Percentiles rank a stretch among this genome's conserved stretches.
These are phyloP conservation scores for Notiomystis cincta DNA, from an alignment of 2,113 vertebrate genomes.

Conservation along the genomic window DNA sequence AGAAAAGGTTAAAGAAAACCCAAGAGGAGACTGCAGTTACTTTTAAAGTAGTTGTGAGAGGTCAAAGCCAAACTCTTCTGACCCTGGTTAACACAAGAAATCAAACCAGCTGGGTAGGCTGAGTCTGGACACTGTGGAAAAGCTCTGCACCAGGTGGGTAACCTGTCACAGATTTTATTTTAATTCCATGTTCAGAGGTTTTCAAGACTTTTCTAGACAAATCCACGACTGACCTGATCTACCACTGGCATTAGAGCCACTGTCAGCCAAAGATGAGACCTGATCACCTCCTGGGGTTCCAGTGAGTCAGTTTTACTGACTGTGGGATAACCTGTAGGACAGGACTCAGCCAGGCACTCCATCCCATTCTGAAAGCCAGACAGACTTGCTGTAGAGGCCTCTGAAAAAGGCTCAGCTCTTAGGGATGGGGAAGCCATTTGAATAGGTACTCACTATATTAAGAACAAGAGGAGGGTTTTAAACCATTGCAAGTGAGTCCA, in stretches of 20 bases:
- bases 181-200: not conserved
- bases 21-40: not conserved
- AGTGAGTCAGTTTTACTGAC: not conserved
- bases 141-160: not conserved
- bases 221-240: not conserved
- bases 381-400: not conserved
- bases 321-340: not conserved
- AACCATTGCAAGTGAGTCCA: not conserved
- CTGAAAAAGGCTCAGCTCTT: not conserved
- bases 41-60: not conserved
- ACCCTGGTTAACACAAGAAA: accelerated
- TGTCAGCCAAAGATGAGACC: not conserved
- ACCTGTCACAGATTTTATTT: accelerated
- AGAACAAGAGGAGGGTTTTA: not conserved
- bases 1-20: not conserved
- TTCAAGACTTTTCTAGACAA: not conserved
- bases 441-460: not conserved
- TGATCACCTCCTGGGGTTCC: not conserved
- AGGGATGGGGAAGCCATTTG: not conserved
- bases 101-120: not conserved
- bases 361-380: not conserved
- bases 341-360: not conserved
- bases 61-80: not conserved
- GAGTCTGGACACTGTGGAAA: not conserved
- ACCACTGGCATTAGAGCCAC: not conserved